Conservation (phyloP, 2,113 vertebrate genomes). For the Eurystomus gularis region DNA sequence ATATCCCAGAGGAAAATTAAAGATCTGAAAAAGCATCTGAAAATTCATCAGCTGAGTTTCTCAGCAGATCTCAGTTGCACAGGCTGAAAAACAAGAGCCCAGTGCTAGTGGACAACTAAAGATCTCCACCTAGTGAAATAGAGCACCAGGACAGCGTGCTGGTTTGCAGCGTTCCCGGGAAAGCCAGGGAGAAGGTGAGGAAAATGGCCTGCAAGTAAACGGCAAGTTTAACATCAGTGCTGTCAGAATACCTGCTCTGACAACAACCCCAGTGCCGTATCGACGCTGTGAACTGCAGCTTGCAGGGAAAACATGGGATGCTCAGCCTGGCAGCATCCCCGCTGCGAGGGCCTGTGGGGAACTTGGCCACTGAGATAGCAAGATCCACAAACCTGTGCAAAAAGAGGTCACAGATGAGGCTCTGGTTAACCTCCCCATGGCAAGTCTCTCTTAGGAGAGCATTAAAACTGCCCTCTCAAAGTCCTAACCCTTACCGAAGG, state of each 20-base stretch:
- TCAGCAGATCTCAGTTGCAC: neutral
- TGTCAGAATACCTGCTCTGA: neutral
- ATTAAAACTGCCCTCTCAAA: neutral
- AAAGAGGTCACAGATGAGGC: accelerated
- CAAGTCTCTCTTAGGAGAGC: neutral
- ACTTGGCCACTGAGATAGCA: accelerated
- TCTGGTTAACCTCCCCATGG: accelerated
- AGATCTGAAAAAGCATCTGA: neutral
- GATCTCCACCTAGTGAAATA: constrained; percentile 49
- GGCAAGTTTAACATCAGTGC: too few species aligned
- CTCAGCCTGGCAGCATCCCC: neutral
- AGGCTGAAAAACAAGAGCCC: neutral
- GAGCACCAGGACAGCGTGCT: neutral
- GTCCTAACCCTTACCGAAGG: neutral
- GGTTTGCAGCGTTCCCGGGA: accelerated
- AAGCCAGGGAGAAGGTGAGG: neutral
- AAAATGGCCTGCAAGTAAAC: accelerated
- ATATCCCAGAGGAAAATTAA: constrained; percentile 29
- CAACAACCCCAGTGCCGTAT: accelerated
- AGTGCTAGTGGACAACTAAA: neutral
- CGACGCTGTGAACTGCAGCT: neutral
- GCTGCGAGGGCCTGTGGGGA: accelerated
- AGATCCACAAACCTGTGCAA: neutral
- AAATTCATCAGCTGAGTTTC: neutral
- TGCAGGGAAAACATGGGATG: neutral